Base-by-base conservation (phyloP, 2,888 invertebrate species). In the Lordiphosa fenestrarum region DNA sequence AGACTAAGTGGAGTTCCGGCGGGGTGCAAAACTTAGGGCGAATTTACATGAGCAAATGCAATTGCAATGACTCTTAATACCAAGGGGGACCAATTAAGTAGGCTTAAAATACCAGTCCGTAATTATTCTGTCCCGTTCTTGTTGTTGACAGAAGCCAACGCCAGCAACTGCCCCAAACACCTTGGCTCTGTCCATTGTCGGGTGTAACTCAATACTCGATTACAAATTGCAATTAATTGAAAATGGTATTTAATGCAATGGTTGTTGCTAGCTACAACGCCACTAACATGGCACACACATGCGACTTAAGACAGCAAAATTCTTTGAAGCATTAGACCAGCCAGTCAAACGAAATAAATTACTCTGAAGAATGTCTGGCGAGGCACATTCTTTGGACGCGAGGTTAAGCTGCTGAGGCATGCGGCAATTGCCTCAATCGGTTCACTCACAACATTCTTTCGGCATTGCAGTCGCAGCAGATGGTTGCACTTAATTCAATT, bases 41-140 rank as follows among this genome's bases (percentile, higher is more conserved):
- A 86, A 84, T 86, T 88, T 78, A 87, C 88, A 86, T 88, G 88
- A 86, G 73, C 84, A 87, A 88, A 87, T 84, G 85, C 83, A 85
- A 88, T 87, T 86, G 88, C 80, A 81, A 69, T 69, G 80, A 74
- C 84, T 65, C 53, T 74, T 88, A 87, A 87, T 84, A 73, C 87
- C 61, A 40, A 73, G 68, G 65, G 78, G 84, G 71, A 19, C 77
- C 87, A 86, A 87, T 88, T 87, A 87, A 87, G 73, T 73, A 63
- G 67, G 73, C 76, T 77, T 87, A 86, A 74, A 66, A 66, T 59
- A 62, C 41, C 53, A 56, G n/a, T 46, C 35, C 36, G 44, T 39
- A 40, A 10, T 25, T 23, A 12, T 37, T 33, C 42, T 23, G 56
- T 2, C 15, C 37, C 3, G 15, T 1, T 5, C 19, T 13, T 6